These are phyloP conservation scores for Heteronetta atricapilla DNA, from an alignment of 2,113 vertebrate species.

Conservation along the genomic window DNA sequence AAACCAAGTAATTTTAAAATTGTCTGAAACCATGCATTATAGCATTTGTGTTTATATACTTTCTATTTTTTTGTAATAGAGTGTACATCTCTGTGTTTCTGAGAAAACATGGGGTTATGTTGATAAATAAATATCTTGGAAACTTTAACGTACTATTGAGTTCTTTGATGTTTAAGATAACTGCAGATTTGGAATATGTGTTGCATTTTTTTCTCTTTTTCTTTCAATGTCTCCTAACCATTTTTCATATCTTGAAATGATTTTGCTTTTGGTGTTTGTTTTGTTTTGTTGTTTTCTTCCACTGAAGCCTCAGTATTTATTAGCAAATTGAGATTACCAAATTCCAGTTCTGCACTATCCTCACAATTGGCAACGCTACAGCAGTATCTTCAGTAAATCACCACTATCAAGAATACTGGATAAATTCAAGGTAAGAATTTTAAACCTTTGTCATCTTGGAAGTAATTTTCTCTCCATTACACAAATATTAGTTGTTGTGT, in stretches of 20 bases:
- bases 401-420: neutral
- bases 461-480: neutral
- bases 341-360: neutral
- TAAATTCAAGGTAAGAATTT: neutral
- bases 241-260: neutral
- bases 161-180: neutral
- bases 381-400: neutral
- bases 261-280: neutral
- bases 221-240: neutral
- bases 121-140: conserved; percentile 31
- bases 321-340: neutral
- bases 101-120: neutral
- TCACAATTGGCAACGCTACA: neutral
- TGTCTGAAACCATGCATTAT: neutral
- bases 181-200: neutral
- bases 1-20: neutral
- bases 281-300: neutral
- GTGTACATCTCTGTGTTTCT: neutral
- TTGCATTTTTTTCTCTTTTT: neutral
- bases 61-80: neutral
- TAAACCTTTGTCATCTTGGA: neutral
- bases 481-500: neutral
- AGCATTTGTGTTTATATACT: neutral
- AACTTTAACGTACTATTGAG: neutral
- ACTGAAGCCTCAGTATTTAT: neutral